Evolutionary conservation across 2,797 vertebrate genomes (phyloP).

Genomic region (Eulemur rubriventer): DNA sequence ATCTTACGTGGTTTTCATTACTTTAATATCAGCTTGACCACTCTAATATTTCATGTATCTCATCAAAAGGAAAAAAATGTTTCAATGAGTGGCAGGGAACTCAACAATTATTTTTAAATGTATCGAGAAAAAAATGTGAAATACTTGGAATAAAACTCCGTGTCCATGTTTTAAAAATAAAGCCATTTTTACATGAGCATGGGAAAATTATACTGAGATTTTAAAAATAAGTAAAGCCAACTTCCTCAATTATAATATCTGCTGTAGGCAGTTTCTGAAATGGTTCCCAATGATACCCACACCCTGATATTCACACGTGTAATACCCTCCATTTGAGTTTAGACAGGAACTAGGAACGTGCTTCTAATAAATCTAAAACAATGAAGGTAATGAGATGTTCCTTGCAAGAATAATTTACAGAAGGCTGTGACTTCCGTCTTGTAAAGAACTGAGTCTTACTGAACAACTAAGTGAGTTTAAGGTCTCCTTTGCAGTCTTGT

Average conservation of each 20-base stretch:
- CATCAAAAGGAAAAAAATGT: neutral
- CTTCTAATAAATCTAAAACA: neutral
- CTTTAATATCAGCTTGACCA: neutral
- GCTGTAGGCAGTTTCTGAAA: neutral
- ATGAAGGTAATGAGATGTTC: neutral
- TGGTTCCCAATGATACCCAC: too few species aligned
- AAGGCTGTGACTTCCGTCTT: neutral
- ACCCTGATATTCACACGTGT: too few species aligned
- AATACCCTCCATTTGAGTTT: neutral
- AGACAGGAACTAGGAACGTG: neutral
- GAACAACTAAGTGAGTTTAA: neutral
- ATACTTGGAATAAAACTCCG: neutral
- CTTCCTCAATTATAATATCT: neutral
- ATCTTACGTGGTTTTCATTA: neutral
- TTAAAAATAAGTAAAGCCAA: neutral
- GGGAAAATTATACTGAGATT: neutral
- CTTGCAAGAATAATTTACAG: neutral
- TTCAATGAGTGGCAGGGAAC: neutral
- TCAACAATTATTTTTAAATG: neutral
- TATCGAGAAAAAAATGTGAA: neutral
- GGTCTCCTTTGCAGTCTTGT: neutral
- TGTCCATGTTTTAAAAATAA: neutral
- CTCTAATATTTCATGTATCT: neutral
- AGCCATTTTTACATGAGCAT: neutral
- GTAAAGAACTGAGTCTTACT: neutral